A percentile compares a stretch with the other conserved stretches of the same genome.
Evolutionary conservation across 2,888 invertebrate genomes (phyloP).

Genomic region (Lottia scabra): DNA sequence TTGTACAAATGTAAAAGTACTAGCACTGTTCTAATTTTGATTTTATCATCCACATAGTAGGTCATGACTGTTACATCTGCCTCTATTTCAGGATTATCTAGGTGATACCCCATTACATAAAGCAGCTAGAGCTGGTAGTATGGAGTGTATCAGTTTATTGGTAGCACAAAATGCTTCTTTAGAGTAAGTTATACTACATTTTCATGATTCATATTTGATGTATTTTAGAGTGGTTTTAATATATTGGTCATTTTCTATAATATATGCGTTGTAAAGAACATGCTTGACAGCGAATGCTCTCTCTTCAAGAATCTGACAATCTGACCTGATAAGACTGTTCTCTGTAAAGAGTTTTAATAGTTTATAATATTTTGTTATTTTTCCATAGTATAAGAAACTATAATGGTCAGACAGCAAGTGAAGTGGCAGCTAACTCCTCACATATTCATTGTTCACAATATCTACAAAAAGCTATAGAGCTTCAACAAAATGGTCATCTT

Average conservation of each 20-base stretch:
- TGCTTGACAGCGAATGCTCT: too few relatives aligned
- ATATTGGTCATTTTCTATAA: too few relatives aligned
- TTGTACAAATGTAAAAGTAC: too few relatives aligned
- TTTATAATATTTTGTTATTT: conserved; percentile 10
- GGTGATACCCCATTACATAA: conserved; percentile 67
- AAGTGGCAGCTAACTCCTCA: conserved; percentile 51
- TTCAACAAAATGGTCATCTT: conserved; percentile 27
- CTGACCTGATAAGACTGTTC: neutral
- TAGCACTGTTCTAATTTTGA: too few relatives aligned
- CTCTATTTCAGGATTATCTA: conserved; percentile 59
- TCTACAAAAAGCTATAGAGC: conserved; percentile 44
- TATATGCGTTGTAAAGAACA: too few relatives aligned
- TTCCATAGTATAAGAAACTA: conserved; percentile 55
- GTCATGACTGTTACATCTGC: neutral
- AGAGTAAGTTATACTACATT: conserved; percentile 44
- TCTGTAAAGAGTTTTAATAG: neutral
- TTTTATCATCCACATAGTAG: too few relatives aligned
- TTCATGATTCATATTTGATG: too few relatives aligned
- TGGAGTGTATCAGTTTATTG: conserved; percentile 64
- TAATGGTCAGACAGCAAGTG: conserved; percentile 47
- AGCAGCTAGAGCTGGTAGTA: conserved; percentile 63
- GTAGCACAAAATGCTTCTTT: conserved; percentile 59
- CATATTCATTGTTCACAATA: conserved; percentile 50
- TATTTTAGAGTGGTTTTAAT: too few relatives aligned
- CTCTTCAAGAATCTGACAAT: too few relatives aligned